Evolutionary conservation across 2,888 invertebrate species (phyloP), one percentile per base, ranked within the genome.

Genomic region (Perizoma affinitatum): DNA sequence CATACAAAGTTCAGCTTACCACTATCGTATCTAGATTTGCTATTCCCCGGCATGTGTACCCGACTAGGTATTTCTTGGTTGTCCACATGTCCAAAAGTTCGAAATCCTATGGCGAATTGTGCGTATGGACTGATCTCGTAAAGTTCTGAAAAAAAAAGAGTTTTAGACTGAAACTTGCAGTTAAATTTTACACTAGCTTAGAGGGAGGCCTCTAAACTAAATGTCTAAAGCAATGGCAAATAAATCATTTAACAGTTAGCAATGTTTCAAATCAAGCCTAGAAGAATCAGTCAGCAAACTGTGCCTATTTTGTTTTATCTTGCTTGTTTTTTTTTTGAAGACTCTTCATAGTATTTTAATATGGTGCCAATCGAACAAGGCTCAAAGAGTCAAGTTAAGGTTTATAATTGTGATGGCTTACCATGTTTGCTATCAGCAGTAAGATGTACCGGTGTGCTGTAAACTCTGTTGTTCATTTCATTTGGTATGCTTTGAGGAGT

Each of bases 41-140:
- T 91, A 55, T 86, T 87, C 33, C 87, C 84, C 2, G 90, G 87
- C 4, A 86, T 49, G 53, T 89, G 87, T 4, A 86, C 72, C 46
- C 87, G 74, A 11, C 75, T 85, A 0, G 93, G 93, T 5, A 84
- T 83, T 58, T 91, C 93, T 68, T 92, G 91, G 49, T 93, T 93
- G 7, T 93, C 93, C 0, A 91, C 91, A 61, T 93, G 93, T 0
- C 93, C 93, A n/a, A 93, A 93, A 1, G 93, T 93, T n/a, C 92
- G 84, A 67, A 93, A 93, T 0, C 93, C 93, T 54, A 93, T 86
- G 0, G 91, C 91, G 50, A 93, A 93, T 57, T 93, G 93, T 0
- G 93, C 93, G 65, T 93, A 93, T 0, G 93, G 93, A 74, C 93
- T 93, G 72, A 93, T 93, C 63, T 93, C 93, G 66, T 92, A 93